phyloP scores from a whole-genome alignment of 2,113 vertebrate species.

The Scatophagus argus region DNA sequence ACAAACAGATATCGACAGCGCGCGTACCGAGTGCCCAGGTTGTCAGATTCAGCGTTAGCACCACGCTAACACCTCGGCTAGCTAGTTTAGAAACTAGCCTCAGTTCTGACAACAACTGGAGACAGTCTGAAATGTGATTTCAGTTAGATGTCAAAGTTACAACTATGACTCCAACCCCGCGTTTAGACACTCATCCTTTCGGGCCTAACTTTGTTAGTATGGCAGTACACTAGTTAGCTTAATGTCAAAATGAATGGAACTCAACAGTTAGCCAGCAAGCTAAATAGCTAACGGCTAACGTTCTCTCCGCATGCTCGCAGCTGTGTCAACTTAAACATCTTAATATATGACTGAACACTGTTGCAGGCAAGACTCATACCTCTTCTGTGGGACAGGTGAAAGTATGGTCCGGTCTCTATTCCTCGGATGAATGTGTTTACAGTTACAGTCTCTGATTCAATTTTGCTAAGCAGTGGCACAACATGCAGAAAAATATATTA shows the following conservation, averaged over 20 bases:
- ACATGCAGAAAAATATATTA: conserved; percentile 24
- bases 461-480: neutral
- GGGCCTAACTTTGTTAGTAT: neutral
- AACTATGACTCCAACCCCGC: neutral
- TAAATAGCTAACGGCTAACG: conserved; percentile 48
- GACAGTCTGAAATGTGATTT: neutral
- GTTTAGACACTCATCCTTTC: neutral
- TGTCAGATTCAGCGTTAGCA: conserved; percentile 25
- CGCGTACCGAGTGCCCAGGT: conserved; percentile 7
- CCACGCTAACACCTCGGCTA: conserved; percentile 3
- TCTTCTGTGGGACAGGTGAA: conserved; percentile 1
- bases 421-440: neutral
- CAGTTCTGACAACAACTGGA: neutral
- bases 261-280: conserved; percentile 38
- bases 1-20: conserved; percentile 2
- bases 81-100: neutral
- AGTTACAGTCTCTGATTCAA: neutral
- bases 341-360: neutral
- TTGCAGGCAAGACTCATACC: conserved; percentile 35
- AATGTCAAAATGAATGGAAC: conserved; percentile 42
- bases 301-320: conserved; percentile 23
- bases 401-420: neutral
- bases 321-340: neutral
- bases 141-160: rapidly evolving
- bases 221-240: conserved; percentile 18